Evolutionary conservation across 1,140 invertebrate species (phyloP), one percentile per base, ranked within the genome.

Genomic region (Leguminivora glycinivorella): DNA sequence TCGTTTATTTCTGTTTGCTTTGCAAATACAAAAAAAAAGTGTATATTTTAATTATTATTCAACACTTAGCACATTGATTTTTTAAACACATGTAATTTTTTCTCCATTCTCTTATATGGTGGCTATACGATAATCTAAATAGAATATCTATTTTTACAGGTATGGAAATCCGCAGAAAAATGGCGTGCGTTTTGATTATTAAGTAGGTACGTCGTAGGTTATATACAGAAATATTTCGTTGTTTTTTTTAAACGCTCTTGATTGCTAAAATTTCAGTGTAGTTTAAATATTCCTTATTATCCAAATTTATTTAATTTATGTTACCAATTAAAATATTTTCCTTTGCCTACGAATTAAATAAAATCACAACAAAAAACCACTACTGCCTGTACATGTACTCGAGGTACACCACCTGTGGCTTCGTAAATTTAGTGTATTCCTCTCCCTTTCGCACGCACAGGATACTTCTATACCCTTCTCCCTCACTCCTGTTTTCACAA

Each of bases 341-440:
- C n/a, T n/a, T n/a, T n/a, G n/a, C n/a, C n/a, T n/a, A n/a, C n/a
- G 17, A 43, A 43, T 1, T 43, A 0, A 43, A 17, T 4, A 52
- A 24, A 19, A 68, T 56, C 56, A 70, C n/a, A n/a, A n/a, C n/a
- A n/a, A n/a, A 72, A 67, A 68, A 70, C 70, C 70, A 76, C 60
- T 56, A 17, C 56, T 5, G 12, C 82, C 72, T 82, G 76, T 72
- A 75, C 34, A 83, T 83, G 84, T 91, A 87, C 86, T 24, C 89
- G 84, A 88, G 87, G 89, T 85, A 81, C 84, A 88, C 89, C 87
- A 91, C 89, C 89, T 91, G 89, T 91, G 83, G 89, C 86, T 91
- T 82, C 85, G 85, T 89, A 89, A 91, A 89, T 91, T 91, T 91
- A 87, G 84, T 84, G 81, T 89, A 83, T 81, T 74, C 72, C 80